Conservation (phyloP, 2,888 invertebrate genomes). For the Seira musarum region DNA sequence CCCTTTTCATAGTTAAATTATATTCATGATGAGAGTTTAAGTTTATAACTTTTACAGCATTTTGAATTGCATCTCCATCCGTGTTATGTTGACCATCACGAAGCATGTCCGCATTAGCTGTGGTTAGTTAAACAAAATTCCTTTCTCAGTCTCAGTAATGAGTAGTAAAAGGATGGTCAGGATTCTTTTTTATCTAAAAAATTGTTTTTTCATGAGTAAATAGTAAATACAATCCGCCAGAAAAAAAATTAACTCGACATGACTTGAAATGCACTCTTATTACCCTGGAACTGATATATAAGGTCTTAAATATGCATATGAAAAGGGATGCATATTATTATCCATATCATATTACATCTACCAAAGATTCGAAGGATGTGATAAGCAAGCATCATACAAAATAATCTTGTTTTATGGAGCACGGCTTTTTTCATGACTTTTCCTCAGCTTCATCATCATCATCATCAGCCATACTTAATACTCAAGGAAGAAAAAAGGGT, state of each 20-base stretch:
- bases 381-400: constrained; percentile 1
- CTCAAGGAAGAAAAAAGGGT: not conserved
- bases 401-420: constrained; percentile 46
- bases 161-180: constrained; percentile 28
- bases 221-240: constrained; percentile 13
- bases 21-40: too few relatives aligned
- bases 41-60: too few relatives aligned
- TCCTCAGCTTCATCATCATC: not conserved
- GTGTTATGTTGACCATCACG: constrained; percentile 25
- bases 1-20: not conserved
- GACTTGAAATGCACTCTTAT: not conserved
- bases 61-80: too few relatives aligned
- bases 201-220: too few relatives aligned
- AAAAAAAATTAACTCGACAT: constrained; percentile 3
- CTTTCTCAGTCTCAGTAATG: constrained; percentile 1
- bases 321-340: not conserved
- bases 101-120: constrained; percentile 6
- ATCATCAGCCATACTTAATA: not conserved
- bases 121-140: constrained; percentile 19
- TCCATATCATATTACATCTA: constrained; percentile 8
- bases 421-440: constrained; percentile 30
- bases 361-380: not conserved
- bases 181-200: not conserved
- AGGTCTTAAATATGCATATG: too few relatives aligned
- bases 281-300: not conserved